Evolutionary conservation across 1,140 invertebrate genomes (phyloP).

Genomic region (Ooceraea biroi): DNA sequence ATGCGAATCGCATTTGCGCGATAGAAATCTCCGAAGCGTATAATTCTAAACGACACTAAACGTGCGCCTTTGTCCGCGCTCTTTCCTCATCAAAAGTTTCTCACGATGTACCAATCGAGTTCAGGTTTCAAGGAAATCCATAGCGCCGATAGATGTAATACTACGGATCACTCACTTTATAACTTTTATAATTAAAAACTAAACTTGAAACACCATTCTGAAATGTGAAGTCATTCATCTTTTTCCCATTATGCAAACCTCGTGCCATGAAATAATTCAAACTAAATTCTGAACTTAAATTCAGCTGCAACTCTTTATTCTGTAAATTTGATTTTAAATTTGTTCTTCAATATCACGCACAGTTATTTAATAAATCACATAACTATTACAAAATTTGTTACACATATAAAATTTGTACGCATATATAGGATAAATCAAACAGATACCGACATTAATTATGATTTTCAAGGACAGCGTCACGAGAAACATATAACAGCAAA

Average conservation of each 20-base stretch:
- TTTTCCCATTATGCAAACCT: not conserved
- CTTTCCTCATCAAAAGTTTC: conserved; percentile 8
- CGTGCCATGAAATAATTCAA: not conserved
- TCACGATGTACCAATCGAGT: not conserved
- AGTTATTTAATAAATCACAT: not conserved
- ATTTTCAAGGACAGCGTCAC: too few relatives aligned
- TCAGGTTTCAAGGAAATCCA: not conserved
- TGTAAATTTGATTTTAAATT: not conserved
- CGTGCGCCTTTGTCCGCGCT: not conserved
- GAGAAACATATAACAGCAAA: too few relatives aligned
- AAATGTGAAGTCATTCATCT: not conserved
- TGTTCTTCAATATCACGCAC: not conserved
- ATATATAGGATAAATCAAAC: too few relatives aligned
- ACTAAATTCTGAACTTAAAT: too few relatives aligned
- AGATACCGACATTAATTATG: too few relatives aligned
- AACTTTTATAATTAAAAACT: not conserved
- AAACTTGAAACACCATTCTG: not conserved
- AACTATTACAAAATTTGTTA: too few relatives aligned
- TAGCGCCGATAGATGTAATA: not conserved
- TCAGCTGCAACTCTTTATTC: too few relatives aligned
- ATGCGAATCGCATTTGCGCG: not conserved
- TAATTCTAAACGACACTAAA: conserved; percentile 34
- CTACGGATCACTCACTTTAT: not conserved
- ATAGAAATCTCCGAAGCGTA: conserved; percentile 4
- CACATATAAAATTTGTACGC: too few relatives aligned